Base-by-base conservation (phyloP, 2,888 invertebrate species). In the Dryomyza anilis region DNA sequence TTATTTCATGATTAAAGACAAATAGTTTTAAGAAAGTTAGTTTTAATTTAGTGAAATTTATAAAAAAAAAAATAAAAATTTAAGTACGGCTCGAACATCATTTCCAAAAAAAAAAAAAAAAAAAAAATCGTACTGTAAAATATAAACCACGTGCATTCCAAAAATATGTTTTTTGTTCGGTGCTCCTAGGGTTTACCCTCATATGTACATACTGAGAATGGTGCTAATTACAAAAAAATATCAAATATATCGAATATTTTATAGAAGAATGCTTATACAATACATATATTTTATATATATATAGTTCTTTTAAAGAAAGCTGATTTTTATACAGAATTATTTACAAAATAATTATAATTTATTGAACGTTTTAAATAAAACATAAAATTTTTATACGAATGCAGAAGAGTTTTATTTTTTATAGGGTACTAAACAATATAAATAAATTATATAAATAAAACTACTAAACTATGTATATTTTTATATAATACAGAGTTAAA, bases 1-100 rank as follows among this genome's bases (percentile, higher is more conserved):
- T n/a, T n/a, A n/a, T n/a, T n/a, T n/a, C n/a, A n/a, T n/a, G n/a
- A n/a, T n/a, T n/a, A n/a, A n/a, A n/a, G n/a, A n/a, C n/a, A n/a
- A n/a, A n/a, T n/a, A n/a, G n/a, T n/a, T n/a, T n/a, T n/a, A n/a
- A n/a, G n/a, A n/a, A n/a, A n/a, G n/a, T n/a, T 61, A 61, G 52
- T 52, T 50, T 14, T 53, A 61, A 52, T 61, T 12, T 61, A 61
- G 61, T 30, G 23, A 61, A 53, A 61, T 61, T 61, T 23, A 53
- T n/a, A n/a, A n/a, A n/a, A n/a, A n/a, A n/a, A n/a, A n/a, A n/a
- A n/a, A n/a, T n/a, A n/a, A n/a, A n/a, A n/a, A n/a, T n/a, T n/a
- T n/a, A n/a, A n/a, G n/a, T n/a, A n/a, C n/a, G n/a, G n/a, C n/a
- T n/a, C n/a, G n/a, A n/a, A n/a, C n/a, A n/a, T n/a, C n/a, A n/a